A percentile compares a stretch with the other conserved stretches of the same genome.
Evolutionary conservation across 2,797 vertebrate species (phyloP).

Genomic region (Odontamblyopus lacepedii): DNA sequence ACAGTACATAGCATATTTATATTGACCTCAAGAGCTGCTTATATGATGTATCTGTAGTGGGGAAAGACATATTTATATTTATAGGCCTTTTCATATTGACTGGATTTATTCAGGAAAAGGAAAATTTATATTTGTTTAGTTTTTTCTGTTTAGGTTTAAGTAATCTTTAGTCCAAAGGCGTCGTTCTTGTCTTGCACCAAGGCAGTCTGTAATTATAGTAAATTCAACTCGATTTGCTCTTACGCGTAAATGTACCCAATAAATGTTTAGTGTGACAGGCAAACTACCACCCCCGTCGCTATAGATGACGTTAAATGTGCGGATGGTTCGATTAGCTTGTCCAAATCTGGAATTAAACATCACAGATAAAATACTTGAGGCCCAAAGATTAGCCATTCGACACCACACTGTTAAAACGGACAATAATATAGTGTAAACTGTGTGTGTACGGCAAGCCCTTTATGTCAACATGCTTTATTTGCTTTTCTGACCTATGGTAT

Average conservation of each 20-base stretch:
- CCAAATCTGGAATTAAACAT: conserved; percentile 12
- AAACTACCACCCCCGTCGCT: neutral
- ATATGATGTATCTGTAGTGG: too few relatives aligned
- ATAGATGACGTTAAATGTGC: conserved; percentile 5
- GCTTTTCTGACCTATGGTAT: neutral
- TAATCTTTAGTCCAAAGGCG: neutral
- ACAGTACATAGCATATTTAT: too few relatives aligned
- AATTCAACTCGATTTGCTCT: neutral
- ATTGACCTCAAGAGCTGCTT: too few relatives aligned
- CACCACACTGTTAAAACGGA: neutral
- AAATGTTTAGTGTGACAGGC: neutral
- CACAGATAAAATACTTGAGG: conserved; percentile 7
- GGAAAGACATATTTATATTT: too few relatives aligned
- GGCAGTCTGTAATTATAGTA: neutral
- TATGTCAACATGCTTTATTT: neutral
- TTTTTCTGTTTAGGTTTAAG: neutral
- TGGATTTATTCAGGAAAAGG: too few relatives aligned
- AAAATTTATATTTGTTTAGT: too few relatives aligned
- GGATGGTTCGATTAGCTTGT: conserved; percentile 7
- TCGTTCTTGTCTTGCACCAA: neutral
- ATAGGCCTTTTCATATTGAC: too few relatives aligned
- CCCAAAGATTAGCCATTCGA: neutral
- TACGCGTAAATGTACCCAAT: conserved; percentile 1
- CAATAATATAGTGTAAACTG: neutral
- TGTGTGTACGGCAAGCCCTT: neutral